Base-by-base conservation (phyloP, 1,140 invertebrate species). In the Euura lappo region DNA sequence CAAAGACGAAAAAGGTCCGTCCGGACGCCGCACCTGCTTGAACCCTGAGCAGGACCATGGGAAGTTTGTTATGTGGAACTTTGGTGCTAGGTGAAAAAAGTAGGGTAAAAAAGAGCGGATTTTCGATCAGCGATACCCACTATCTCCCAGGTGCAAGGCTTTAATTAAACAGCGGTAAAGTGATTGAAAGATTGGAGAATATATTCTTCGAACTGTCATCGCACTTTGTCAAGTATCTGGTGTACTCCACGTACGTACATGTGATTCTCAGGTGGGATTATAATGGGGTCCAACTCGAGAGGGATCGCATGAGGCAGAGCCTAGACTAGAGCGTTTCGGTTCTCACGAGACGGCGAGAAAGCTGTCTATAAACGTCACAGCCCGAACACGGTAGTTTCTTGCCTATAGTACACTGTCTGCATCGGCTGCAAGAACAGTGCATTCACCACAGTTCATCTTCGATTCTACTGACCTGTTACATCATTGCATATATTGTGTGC, bases 1-100 rank as follows among this genome's bases (percentile, higher is more conserved):
- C 72, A 72, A 74, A 60, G 51, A 60, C 51, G 51, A n/a, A 60
- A 60, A 60, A 60, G 51, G 51, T 60, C 51, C 51, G 51, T 60
- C 51, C 4, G 28, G 28, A 28, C 28, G 28, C 28, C 28, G 28
- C 51, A 60, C 51, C 51, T 60, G 51, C 51, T 60, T n/a, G 51
- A n/a, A 28, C 28, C 28, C 28, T 28, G 28, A 28, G 28, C 28
- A 28, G 28, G 28, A 6, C 8, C 51, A 60, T 60, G 51, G 51
- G 51, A 60, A 60, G 51, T 60, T 60, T 60, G 51, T n/a, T n/a
- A n/a, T 8, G 13, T 60, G 51, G 51, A 60, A 11, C 51, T n/a
- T 60, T 60, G 6, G 51, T 3, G 51, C 8, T 8, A 60, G 13
- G 51, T 8, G 6, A 60, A 60, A 60, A 60, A 11, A 60, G 6